Evolutionary conservation across 2,113 vertebrate species (phyloP), one percentile per base, ranked within the genome.

Genomic region (Forbesichthys agassizii): DNA sequence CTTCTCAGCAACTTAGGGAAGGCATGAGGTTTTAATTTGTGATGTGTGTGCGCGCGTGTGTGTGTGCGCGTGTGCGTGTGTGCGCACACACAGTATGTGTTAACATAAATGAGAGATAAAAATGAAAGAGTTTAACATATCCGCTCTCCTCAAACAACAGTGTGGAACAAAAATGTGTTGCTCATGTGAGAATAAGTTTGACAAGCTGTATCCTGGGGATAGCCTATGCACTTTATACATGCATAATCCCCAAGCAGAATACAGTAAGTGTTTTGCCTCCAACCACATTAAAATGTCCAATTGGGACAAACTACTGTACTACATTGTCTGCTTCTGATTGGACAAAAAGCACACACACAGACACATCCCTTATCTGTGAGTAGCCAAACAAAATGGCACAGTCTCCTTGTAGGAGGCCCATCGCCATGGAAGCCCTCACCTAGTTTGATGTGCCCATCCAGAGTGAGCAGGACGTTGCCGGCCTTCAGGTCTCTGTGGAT

Each of bases 401-500:
- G 4, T 42, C 36, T 7, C 36, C 5, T 42, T 42, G 5, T 42
- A 42, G 36, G 3, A 42, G 7, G 5, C 36, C 36, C 36, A 42
- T 42, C 36, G 7, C 7, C 36, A 5, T 4, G 49, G 3, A 9
- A 58, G 56, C 0, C n/a, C 94, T 94, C 83, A 99, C 97, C 97
- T 0, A 99, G 94, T 77, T 97, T 95, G 88, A 99, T 96, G 85
- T 97, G 94, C 2, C 98, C 98, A 1, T 98, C 96, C 9, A 95
- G 92, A 48, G 93, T 98, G 83, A 99, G 94, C 3, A 99, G 94
- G 70, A 99, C 92, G 0, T 99, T 99, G 2, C 98, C 98, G 0
- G 98, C 98, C 89, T 99, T 99, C 83, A 99, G 91, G 88, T 99
- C 98, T 9, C 98, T 92, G 91, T 99, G 98, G 85, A 99, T 99